These are phyloP conservation scores for Drosophila seguyi DNA, from an alignment of 1,140 invertebrate species.

Conservation along the genomic window DNA sequence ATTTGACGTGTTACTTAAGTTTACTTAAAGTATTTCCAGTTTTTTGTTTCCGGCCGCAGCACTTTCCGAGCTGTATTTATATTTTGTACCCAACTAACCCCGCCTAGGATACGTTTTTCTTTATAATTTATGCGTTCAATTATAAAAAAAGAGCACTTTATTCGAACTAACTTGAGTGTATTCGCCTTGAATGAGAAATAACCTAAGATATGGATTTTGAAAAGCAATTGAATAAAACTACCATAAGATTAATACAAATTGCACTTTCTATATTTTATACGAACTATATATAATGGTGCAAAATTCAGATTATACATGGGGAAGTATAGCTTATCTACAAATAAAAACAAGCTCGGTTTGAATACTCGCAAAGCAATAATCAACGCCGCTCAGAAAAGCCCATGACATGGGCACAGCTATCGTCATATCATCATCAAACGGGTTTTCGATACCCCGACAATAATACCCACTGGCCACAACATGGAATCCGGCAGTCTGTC, in stretches of 20 bases:
- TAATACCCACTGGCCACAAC: conserved; percentile 12
- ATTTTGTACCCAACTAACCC: conserved; percentile 33
- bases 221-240: conserved; percentile 3
- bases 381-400: conserved; percentile 19
- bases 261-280: neutral
- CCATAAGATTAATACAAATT: neutral
- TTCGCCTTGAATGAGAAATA: conserved; percentile 26
- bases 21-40: conserved; percentile 56
- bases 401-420: conserved; percentile 14
- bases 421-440: conserved; percentile 35
- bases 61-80: conserved; percentile 28
- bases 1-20: conserved; percentile 66
- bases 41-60: conserved; percentile 57
- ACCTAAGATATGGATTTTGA: conserved; percentile 22
- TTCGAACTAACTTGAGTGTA: conserved; percentile 36
- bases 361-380: too few species aligned
- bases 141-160: conserved; percentile 33
- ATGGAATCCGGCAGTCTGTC: conserved; percentile 24
- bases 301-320: neutral
- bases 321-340: conserved; percentile 8
- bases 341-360: neutral
- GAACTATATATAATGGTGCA: neutral
- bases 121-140: conserved; percentile 33
- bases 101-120: conserved; percentile 5
- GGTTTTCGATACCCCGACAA: conserved; percentile 13